Percentiles rank a stretch among this genome's conserved stretches.
Conservation (phyloP, 2,888 invertebrate genomes). For the Abscondita cerata region DNA sequence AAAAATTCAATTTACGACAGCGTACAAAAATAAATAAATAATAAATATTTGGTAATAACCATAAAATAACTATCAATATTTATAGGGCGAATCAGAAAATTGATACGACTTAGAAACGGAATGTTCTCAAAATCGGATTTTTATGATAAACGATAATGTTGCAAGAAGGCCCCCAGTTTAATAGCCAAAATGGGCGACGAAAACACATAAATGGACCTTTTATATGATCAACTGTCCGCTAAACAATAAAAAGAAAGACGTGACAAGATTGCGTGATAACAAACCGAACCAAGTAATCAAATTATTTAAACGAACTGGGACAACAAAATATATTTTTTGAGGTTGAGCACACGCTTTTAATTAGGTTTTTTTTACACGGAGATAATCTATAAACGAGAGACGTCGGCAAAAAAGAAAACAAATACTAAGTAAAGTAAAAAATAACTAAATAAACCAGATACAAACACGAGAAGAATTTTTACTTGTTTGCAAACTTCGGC, state of each 20-base stretch:
- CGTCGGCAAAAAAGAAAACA: conserved; percentile 7
- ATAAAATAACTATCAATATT: conserved; percentile 29
- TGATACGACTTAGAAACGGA: conserved; percentile 42
- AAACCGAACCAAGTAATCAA: conserved; percentile 21
- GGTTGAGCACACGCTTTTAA: background rate
- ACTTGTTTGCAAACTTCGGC: conserved; percentile 35
- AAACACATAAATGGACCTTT: conserved; percentile 37
- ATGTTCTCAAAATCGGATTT: conserved; percentile 45
- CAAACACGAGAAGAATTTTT: conserved; percentile 36
- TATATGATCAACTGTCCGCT: conserved; percentile 33
- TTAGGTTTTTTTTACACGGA: background rate
- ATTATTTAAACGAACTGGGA: conserved; percentile 18
- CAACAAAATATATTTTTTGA: no score
- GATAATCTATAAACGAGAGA: conserved; percentile 4
- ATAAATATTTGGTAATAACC: conserved; percentile 21
- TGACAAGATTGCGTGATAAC: conserved; percentile 22
- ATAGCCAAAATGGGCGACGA: conserved; percentile 39
- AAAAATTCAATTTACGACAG: conserved; percentile 2
- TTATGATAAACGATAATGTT: conserved; percentile 45
- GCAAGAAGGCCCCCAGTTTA: conserved; percentile 39
- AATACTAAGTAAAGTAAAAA: conserved; percentile 22
- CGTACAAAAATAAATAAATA: conserved; percentile 5
- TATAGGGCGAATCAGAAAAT: conserved; percentile 34
- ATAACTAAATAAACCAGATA: conserved; percentile 26
- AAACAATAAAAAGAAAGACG: conserved; percentile 33